Evolutionary conservation across 2,113 vertebrate species (phyloP).

Genomic region (Plectropomus leopardus): DNA sequence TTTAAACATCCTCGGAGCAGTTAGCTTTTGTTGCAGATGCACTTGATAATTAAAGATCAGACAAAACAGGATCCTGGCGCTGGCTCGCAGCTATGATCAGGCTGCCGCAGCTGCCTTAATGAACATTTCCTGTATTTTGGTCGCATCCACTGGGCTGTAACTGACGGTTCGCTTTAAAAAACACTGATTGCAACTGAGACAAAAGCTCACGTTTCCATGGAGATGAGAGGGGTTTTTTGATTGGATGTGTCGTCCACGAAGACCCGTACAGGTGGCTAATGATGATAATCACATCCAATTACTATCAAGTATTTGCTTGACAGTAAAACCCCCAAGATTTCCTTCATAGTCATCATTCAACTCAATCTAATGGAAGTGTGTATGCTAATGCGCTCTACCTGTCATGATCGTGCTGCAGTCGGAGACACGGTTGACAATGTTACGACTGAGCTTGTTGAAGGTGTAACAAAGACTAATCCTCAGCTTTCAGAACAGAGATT

Average conservation of each 20-base stretch:
- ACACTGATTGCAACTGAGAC: constrained; percentile 63
- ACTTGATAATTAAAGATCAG: constrained; percentile 56
- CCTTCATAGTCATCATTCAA: constrained; percentile 16
- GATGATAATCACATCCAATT: constrained; percentile 74
- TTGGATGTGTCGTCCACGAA: constrained; percentile 53
- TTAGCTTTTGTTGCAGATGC: constrained; percentile 39
- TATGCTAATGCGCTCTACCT: constrained; percentile 6
- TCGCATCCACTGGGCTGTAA: constrained; percentile 34
- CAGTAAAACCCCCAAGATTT: constrained; percentile 41
- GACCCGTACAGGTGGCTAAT: constrained; percentile 73
- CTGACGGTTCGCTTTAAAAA: constrained; percentile 51
- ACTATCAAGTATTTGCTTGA: constrained; percentile 61
- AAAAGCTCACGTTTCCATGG: constrained; percentile 72
- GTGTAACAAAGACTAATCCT: constrained; percentile 7
- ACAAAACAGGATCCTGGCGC: constrained; percentile 48
- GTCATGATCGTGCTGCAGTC: neutral
- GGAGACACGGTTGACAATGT: neutral
- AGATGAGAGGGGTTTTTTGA: constrained; percentile 52
- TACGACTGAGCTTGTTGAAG: neutral
- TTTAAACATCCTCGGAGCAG: constrained; percentile 25
- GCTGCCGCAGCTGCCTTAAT: constrained; percentile 13
- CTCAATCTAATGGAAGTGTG: constrained; percentile 43
- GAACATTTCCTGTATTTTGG: constrained; percentile 48
- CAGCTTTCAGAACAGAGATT: constrained; percentile 13
- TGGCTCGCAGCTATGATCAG: constrained; percentile 21